Evolutionary conservation across 1,140 invertebrate genomes (phyloP).

Genomic region (Leptinotarsa lineolata): DNA sequence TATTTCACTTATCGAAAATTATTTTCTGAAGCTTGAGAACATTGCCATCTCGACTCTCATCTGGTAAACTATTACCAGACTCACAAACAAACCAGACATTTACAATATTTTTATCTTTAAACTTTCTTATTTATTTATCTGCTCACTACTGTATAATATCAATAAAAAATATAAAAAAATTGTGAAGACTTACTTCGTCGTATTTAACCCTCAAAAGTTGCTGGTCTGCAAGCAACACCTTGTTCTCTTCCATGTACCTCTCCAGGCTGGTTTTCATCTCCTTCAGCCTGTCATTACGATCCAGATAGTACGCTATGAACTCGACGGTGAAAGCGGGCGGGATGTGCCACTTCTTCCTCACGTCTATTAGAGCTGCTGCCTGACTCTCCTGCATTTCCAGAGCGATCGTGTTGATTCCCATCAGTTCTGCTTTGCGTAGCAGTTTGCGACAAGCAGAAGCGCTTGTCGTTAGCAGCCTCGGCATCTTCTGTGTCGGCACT

Average conservation of each 20-base stretch:
- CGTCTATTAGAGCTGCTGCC: constrained; percentile 77
- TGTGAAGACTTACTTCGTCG: constrained; percentile 48
- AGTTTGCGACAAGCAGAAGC: constrained; percentile 85
- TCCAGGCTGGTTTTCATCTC: constrained; percentile 77
- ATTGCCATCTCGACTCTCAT: too few relatives aligned
- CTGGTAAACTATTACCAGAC: too few relatives aligned
- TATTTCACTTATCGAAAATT: too few relatives aligned
- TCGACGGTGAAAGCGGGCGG: constrained; percentile 90
- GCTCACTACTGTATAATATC: too few relatives aligned
- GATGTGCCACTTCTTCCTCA: constrained; percentile 92
- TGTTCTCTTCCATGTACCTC: constrained; percentile 76
- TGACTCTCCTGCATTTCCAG: constrained; percentile 81
- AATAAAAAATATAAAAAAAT: too few relatives aligned
- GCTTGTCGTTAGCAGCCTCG: constrained; percentile 85
- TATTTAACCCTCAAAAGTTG: constrained; percentile 74
- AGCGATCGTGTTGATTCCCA: constrained; percentile 81
- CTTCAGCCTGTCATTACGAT: constrained; percentile 78
- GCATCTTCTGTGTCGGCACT: constrained; percentile 95
- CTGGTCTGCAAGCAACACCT: constrained; percentile 71
- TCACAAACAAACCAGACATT: too few relatives aligned
- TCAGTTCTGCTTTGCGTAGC: constrained; percentile 83
- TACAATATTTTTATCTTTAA: too few relatives aligned
- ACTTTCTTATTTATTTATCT: too few relatives aligned
- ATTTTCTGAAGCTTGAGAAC: too few relatives aligned
- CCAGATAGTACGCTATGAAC: constrained; percentile 92